Conservation (phyloP, 2,797 vertebrate species). For the Harpagifer antarcticus region DNA sequence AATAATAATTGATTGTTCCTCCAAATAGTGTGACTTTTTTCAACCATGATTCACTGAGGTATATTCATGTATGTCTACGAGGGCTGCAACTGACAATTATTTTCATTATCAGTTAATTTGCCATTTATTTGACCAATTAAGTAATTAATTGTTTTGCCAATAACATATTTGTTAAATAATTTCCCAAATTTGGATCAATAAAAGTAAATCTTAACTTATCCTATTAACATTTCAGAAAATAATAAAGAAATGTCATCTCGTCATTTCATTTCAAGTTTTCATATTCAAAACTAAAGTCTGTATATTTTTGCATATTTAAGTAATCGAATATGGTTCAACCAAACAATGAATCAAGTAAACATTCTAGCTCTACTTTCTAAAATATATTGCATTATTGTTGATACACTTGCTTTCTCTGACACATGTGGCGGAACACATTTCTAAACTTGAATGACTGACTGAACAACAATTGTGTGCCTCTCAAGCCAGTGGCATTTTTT, state of each 20-base stretch:
- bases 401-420: neutral
- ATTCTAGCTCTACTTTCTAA: neutral
- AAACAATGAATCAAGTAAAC: neutral
- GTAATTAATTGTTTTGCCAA: neutral
- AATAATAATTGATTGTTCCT: neutral
- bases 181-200: no score
- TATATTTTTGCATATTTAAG: neutral
- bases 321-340: no score
- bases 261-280: neutral
- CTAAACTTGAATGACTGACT: neutral
- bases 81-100: neutral
- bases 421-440: neutral
- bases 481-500: neutral
- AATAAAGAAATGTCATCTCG: neutral
- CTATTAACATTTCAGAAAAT: neutral
- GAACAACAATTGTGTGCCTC: neutral
- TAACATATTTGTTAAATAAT: neutral
- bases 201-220: no score
- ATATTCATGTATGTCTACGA: neutral
- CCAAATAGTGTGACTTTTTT: neutral
- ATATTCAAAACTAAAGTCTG: neutral
- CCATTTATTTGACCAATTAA: neutral
- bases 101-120: neutral
- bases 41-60: neutral
- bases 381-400: neutral